These are phyloP conservation scores for Agapostemon virescens DNA, from an alignment of 2,888 invertebrate genomes.

Conservation along the genomic window DNA sequence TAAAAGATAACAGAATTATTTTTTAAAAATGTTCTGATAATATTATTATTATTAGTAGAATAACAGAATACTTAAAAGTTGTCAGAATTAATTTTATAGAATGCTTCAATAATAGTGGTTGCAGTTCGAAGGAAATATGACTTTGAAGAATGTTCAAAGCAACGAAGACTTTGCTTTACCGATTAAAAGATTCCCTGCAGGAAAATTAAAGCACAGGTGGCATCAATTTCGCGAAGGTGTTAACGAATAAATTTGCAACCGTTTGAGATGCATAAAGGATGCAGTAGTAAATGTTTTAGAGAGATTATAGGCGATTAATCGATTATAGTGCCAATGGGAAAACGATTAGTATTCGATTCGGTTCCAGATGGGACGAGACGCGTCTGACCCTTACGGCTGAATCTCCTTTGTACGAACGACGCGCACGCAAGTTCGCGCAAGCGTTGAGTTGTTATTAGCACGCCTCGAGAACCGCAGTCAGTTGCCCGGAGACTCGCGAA, in stretches of 20 bases:
- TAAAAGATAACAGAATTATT: too few species aligned
- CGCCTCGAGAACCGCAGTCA: slow-evolving; percentile 48
- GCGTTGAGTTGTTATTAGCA: slow-evolving; percentile 42
- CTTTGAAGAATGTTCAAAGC: background rate
- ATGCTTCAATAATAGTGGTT: background rate
- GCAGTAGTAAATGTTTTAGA: background rate
- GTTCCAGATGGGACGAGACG: background rate
- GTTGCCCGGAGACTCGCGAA: slow-evolving; percentile 68
- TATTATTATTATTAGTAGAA: too few species aligned
- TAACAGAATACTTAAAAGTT: too few species aligned
- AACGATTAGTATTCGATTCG: slow-evolving; percentile 5
- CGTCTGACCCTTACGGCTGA: slow-evolving; percentile 38
- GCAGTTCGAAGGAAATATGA: background rate
- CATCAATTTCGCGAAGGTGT: background rate
- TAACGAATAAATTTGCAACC: background rate
- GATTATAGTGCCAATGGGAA: background rate
- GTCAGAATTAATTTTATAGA: too few species aligned
- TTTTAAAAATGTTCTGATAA: too few species aligned
- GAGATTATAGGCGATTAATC: background rate
- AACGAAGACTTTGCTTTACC: background rate
- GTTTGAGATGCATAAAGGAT: background rate
- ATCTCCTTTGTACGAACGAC: slow-evolving; percentile 30
- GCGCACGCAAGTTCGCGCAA: slow-evolving; percentile 46
- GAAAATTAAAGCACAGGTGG: background rate
- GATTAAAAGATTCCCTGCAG: background rate